A percentile compares a stretch with the other conserved stretches of the same genome.
These are phyloP conservation scores for Yponomeuta malinellus DNA, from an alignment of 2,888 invertebrate species.

Conservation along the genomic window DNA sequence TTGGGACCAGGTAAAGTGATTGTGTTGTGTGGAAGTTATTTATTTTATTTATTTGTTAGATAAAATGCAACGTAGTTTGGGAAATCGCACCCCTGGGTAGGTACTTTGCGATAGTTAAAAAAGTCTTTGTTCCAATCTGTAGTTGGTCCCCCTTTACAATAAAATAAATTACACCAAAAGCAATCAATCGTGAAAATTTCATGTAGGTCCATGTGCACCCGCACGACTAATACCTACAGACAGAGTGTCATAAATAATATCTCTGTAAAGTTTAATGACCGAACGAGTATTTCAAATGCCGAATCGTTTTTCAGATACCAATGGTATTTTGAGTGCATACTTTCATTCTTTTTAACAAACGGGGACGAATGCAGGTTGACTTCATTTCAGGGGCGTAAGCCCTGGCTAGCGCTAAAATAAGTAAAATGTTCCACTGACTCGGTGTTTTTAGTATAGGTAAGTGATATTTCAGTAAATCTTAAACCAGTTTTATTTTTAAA, in stretches of 20 bases:
- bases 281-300: background rate
- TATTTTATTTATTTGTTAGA: too few species aligned
- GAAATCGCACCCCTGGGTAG: too few species aligned
- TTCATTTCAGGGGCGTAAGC: background rate
- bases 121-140: background rate
- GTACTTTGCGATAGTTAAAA: background rate
- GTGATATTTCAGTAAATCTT: too few species aligned
- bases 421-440: too few species aligned
- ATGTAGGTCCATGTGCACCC: background rate
- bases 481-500: too few species aligned
- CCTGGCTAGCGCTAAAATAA: too few species aligned
- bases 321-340: constrained; percentile 9
- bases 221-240: background rate
- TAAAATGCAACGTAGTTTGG: too few species aligned
- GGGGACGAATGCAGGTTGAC: background rate
- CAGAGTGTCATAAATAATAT: background rate
- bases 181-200: background rate
- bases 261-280: constrained; percentile 11
- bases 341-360: background rate
- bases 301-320: constrained; percentile 3
- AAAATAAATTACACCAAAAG: background rate
- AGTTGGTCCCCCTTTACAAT: too few species aligned
- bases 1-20: too few species aligned
- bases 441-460: too few species aligned
- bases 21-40: too few species aligned